Base-by-base conservation (phyloP, 1,140 invertebrate genomes). In the Plectrocnemia conspersa region DNA sequence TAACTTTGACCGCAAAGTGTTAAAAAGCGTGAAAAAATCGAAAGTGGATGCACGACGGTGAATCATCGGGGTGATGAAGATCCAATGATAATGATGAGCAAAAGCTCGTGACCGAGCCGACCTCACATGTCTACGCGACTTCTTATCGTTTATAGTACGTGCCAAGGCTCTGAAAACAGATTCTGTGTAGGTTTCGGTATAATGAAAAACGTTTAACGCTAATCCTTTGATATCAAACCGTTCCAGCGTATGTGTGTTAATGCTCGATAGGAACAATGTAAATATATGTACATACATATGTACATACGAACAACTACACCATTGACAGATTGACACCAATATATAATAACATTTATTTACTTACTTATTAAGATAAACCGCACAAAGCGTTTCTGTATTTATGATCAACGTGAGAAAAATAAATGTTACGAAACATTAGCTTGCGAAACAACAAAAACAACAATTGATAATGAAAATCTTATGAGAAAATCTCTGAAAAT, bases 141-240 rank as follows among this genome's bases (percentile, higher is more conserved):
- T 36, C 35, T 50, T 50, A 38, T 50, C 47, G 33, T 50, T 38
- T 50, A 38, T 48, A 24, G 47, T 50, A 13, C 25, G 32, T 50
- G 47, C 47, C 35, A 38, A 50, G 33, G 47, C 33, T 18, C 19
- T 15, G 2, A 3, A 32, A 35, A n/a, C 23, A 13, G 6, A 47
- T n/a, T n/a, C n/a, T n/a, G n/a, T n/a, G n/a, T n/a, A 29, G 27
- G 36, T 18, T n/a, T n/a, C 16, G 33, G 36, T 40, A 15, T 40
- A 40, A 40, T 40, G 16, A 40, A 40, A 40, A 15, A 40, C 36
- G 36, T 15, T 40, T 2, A 16, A 40, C 16, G n/a, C n/a, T n/a
- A n/a, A n/a, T n/a, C n/a, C n/a, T n/a, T 40, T 15, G 36, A 40
- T 40, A 18, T 15, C 15, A 15, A 40, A 16, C 16, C 5, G 33